A percentile compares a stretch with the other conserved stretches of the same genome.
Conservation (phyloP, 2,888 invertebrate species). For the Ochropacha duplaris region DNA sequence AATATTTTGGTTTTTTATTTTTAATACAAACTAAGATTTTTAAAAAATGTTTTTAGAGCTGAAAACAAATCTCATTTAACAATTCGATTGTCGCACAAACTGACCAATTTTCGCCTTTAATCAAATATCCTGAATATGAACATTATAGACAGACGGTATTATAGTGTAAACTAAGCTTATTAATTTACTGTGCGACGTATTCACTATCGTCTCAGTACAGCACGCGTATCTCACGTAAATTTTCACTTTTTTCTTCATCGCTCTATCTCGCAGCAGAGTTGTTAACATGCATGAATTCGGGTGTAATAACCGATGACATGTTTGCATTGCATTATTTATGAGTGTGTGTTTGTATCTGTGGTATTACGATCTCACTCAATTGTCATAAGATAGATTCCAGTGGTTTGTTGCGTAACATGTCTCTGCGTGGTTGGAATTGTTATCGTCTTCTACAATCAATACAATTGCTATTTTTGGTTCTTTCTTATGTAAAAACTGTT, state of each 20-base stretch:
- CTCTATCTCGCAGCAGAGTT: slow-evolving; percentile 28
- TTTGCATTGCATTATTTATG: slow-evolving; percentile 62
- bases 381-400: slow-evolving; percentile 30
- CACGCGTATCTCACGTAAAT: slow-evolving; percentile 19
- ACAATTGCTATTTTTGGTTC: neutral
- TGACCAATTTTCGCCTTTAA: too few species aligned
- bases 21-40: too few species aligned
- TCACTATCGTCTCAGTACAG: neutral
- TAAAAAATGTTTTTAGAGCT: too few species aligned
- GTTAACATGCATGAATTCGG: slow-evolving; percentile 64
- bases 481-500: neutral
- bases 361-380: slow-evolving; percentile 52
- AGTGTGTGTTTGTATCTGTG: slow-evolving; percentile 28
- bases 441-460: neutral
- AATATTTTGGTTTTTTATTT: too few species aligned
- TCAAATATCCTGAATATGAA: too few species aligned
- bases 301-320: slow-evolving; percentile 68
- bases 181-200: neutral
- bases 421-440: neutral
- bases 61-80: too few species aligned
- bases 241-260: slow-evolving; percentile 52
- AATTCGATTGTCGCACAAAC: too few species aligned
- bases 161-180: neutral
- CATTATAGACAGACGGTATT: neutral
- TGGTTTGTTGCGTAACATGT: slow-evolving; percentile 20